Evolutionary conservation across 2,888 invertebrate species (phyloP), one percentile per base, ranked within the genome.

Genomic region (Coelogynopora nodosa): DNA sequence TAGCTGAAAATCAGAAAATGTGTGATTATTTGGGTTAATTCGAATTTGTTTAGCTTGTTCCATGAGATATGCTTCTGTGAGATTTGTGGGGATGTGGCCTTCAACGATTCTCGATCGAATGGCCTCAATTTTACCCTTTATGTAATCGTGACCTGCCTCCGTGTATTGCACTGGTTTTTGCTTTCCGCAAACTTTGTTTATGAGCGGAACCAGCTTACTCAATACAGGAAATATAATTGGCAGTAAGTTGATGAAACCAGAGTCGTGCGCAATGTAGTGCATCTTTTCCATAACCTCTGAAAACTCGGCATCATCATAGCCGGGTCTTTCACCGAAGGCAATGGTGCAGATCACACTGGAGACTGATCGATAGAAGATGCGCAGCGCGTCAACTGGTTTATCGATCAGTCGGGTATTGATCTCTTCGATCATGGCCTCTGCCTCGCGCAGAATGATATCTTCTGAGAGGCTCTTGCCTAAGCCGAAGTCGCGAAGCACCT

Each of bases 51-150:
- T 86, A 0, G 30, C 31, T 84, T 86, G 86, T n/a, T n/a, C 49
- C 0, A 88, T 87, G 67, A 90, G 86, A 84, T 89, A 89, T 13
- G 88, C 89, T 49, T 90, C 90, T 30, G 90, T 89, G 83, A 90
- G 89, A 80, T 89, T 89, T 18, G 88, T 84, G 28, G 87, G 49
- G n/a, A 87, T 13, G 0, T 10, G 30, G 28, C 5, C 28, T 30
- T 67, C 29, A 29, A 23, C 67, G n/a, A 30, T 23, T 2, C 31
- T 1, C 1, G 31, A 2, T 26, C 29, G 31, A 26, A 82, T 82
- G 13, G 18, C 82, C 1, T 84, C 84, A 10, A 84, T 84, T 84
- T 84, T 67, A 13, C 82, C 31, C 13, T 31, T 23, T 2, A 82
- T 31, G 31, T 31, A 82, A 23, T 82, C 23, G 23, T 82, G 82